Conservation (phyloP, 2,113 vertebrate genomes). For the Lepus americanus region DNA sequence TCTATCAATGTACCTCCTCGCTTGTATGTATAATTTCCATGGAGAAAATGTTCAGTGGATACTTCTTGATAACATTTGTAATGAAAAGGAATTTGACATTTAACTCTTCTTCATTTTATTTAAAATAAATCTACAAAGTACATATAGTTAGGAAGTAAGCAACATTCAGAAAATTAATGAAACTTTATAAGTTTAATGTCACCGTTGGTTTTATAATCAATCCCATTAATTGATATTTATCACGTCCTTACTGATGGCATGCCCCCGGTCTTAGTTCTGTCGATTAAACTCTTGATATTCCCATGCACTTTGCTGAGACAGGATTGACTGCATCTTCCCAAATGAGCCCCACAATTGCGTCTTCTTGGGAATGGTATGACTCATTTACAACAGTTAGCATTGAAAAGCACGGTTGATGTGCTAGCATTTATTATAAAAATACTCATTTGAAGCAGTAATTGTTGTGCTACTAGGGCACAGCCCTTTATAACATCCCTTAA, state of each 20-base stretch:
- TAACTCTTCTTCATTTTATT: background rate
- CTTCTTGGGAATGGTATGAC: slow-evolving; percentile 64
- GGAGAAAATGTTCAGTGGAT: background rate
- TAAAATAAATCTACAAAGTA: slow-evolving; percentile 41
- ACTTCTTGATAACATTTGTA: background rate
- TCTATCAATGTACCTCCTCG: background rate
- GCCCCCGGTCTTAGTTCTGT: background rate
- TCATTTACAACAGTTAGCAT: slow-evolving; percentile 61
- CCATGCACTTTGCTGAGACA: background rate
- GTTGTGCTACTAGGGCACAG: slow-evolving; percentile 80
- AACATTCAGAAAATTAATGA: slow-evolving; percentile 42
- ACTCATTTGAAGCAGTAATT: slow-evolving; percentile 80
- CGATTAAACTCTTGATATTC: background rate
- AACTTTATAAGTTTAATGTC: slow-evolving; percentile 48
- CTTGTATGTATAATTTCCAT: background rate
- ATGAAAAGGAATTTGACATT: background rate
- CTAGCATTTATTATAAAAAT: slow-evolving; percentile 83
- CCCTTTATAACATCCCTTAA: slow-evolving; percentile 79
- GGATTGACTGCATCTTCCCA: background rate
- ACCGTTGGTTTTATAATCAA: slow-evolving; percentile 19
- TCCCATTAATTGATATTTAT: slow-evolving; percentile 32
- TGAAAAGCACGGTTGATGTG: slow-evolving; percentile 55
- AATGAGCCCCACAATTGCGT: background rate
- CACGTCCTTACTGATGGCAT: background rate
- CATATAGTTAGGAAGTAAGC: background rate